phyloP scores from a whole-genome alignment of 2,888 invertebrate genomes.

The Aricia artaxerxes region DNA sequence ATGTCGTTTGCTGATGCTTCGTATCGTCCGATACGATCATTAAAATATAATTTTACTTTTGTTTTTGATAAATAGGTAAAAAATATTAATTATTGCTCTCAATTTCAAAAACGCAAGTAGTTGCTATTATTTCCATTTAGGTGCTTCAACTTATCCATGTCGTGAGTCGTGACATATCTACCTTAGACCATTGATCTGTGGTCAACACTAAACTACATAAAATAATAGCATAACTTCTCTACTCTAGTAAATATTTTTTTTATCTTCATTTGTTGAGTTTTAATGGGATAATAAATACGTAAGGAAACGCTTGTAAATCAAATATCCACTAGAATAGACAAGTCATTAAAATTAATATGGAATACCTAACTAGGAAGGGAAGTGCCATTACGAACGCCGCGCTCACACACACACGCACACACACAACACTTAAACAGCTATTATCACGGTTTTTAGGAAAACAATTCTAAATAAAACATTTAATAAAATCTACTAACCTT shows the following conservation, averaged over 20 bases:
- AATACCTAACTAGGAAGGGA: conserved; percentile 60
- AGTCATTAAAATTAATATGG: conserved; percentile 45
- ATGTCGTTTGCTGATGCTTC: too few species aligned
- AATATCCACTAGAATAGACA: not conserved
- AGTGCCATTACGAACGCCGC: conserved; percentile 73
- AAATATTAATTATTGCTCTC: not conserved
- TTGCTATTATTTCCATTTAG: not conserved
- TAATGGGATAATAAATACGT: not conserved
- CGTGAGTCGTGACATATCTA: not conserved
- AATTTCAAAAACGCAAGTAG: not conserved
- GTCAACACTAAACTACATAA: not conserved
- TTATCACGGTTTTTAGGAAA: conserved; percentile 79
- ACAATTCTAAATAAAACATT: conserved; percentile 68
- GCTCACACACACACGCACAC: conserved; percentile 56
- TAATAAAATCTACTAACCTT: conserved; percentile 76
- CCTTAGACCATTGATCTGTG: not conserved
- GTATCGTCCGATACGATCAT: too few species aligned
- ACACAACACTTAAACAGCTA: conserved; percentile 74
- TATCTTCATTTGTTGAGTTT: not conserved
- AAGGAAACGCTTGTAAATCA: not conserved
- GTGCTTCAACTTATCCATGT: not conserved
- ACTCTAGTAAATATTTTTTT: not conserved
- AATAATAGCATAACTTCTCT: not conserved
- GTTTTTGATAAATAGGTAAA: not conserved
- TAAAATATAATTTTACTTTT: not conserved